phyloP scores from a whole-genome alignment of 2,797 vertebrate genomes.

The Rachycentron canadum region DNA sequence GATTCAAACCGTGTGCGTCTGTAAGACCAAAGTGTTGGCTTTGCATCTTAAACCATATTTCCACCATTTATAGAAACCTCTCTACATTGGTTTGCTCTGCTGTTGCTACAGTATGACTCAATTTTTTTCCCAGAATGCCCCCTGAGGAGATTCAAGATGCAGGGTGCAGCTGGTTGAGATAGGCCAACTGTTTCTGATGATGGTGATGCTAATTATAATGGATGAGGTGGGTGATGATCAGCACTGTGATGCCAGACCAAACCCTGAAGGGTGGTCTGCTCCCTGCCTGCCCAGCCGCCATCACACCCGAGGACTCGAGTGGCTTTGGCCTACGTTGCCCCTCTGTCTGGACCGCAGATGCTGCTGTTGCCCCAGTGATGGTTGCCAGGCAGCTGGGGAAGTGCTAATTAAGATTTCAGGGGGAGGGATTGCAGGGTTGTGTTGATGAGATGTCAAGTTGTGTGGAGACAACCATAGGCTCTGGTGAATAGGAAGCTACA shows the following conservation, averaged over 20 bases:
- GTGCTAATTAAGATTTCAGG: conserved; percentile 66
- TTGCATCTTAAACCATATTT: conserved; percentile 13
- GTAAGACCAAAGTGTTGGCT: not conserved
- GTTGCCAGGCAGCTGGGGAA: conserved; percentile 78
- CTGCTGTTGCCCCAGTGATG: conserved; percentile 70
- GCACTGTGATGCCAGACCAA: conserved; percentile 10
- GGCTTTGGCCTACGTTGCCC: conserved; percentile 14
- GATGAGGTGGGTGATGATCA: conserved; percentile 24
- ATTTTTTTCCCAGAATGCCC: conserved; percentile 59
- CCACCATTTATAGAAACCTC: not conserved
- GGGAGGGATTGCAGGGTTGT: conserved; percentile 48
- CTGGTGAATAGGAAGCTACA: conserved; percentile 17
- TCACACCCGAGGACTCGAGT: conserved; percentile 2
- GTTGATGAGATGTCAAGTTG: conserved; percentile 11
- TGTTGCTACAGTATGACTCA: conserved; percentile 53
- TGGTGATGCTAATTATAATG: conserved; percentile 53
- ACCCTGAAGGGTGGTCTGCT: conserved; percentile 6
- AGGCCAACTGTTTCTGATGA: conserved; percentile 46
- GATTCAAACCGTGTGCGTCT: conserved; percentile 26
- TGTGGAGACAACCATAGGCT: not conserved
- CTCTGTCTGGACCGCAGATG: conserved; percentile 52
- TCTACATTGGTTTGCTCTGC: not conserved
- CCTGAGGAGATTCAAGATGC: conserved; percentile 37
- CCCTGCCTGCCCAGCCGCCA: not conserved
- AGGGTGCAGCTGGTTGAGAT: conserved; percentile 50